Conservation (phyloP, 1,140 invertebrate genomes). For the Coptotermes formosanus region DNA sequence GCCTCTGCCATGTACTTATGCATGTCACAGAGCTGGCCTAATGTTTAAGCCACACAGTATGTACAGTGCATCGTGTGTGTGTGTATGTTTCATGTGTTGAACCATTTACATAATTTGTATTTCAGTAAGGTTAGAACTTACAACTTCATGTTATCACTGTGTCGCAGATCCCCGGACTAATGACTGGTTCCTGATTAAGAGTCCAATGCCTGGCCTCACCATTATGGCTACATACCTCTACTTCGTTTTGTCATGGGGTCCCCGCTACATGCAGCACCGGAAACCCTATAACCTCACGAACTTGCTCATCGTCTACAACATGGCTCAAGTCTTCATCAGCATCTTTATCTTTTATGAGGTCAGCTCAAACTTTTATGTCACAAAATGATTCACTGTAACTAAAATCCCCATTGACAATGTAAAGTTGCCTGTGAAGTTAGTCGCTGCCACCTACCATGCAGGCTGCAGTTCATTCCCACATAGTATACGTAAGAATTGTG, state of each 20-base stretch:
- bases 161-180: constrained; percentile 74
- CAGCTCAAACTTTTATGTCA: constrained; percentile 33
- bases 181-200: constrained; percentile 79
- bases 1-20: too few species aligned
- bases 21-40: background rate
- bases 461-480: too few species aligned
- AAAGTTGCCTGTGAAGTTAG: too few species aligned
- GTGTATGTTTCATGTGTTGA: too few species aligned
- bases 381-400: too few species aligned
- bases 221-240: constrained; percentile 69
- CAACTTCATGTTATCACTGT: constrained; percentile 37
- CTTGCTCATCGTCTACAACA: constrained; percentile 77
- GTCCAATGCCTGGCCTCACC: constrained; percentile 69
- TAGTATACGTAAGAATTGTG: too few species aligned
- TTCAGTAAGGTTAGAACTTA: constrained; percentile 21
- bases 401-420: too few species aligned
- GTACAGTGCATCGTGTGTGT: too few species aligned
- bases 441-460: too few species aligned
- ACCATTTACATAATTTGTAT: too few species aligned
- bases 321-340: constrained; percentile 73
- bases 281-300: constrained; percentile 76
- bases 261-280: constrained; percentile 74
- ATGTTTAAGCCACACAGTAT: too few species aligned
- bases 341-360: constrained; percentile 71
- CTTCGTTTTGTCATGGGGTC: constrained; percentile 72